Conservation (phyloP, 2,797 vertebrate genomes). For the Poecilia velifera region DNA sequence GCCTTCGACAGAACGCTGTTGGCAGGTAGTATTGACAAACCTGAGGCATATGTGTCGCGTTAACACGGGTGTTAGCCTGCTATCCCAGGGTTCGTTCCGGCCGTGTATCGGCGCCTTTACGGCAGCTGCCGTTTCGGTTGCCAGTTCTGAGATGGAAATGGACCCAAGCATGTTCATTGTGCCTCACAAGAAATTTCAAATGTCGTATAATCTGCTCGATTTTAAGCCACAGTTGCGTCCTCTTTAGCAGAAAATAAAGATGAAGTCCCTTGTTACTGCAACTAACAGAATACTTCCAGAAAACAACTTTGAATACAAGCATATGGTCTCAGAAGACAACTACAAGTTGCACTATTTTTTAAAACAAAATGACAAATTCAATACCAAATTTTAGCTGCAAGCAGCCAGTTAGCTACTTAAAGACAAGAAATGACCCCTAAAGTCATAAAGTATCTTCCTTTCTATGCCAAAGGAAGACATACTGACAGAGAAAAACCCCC, state of each 20-base stretch:
- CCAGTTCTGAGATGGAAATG: not conserved
- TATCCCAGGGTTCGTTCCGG: not conserved
- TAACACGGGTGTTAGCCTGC: constrained; percentile 18
- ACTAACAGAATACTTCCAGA: not conserved
- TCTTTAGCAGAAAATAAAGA: not conserved
- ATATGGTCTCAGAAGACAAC: not conserved
- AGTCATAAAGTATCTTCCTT: not conserved
- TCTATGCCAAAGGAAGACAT: no score
- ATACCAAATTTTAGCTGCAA: not conserved
- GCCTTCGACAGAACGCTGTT: not conserved
- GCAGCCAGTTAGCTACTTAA: not conserved
- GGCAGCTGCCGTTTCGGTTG: constrained; percentile 29
- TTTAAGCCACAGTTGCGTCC: not conserved
- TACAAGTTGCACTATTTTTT: not conserved
- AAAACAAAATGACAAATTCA: not conserved
- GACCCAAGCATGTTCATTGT: not conserved
- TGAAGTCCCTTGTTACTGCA: not conserved
- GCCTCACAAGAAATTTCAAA: not conserved
- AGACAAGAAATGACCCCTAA: not conserved
- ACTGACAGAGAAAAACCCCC: no score
- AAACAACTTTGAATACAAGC: not conserved
- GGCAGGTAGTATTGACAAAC: constrained; percentile 17
- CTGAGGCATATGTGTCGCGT: constrained; percentile 29
- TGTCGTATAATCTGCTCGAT: not conserved
- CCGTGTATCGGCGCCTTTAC: constrained; percentile 2